Base-by-base conservation (phyloP, 2,888 invertebrate genomes). In the Cerceris ruficornis region DNA sequence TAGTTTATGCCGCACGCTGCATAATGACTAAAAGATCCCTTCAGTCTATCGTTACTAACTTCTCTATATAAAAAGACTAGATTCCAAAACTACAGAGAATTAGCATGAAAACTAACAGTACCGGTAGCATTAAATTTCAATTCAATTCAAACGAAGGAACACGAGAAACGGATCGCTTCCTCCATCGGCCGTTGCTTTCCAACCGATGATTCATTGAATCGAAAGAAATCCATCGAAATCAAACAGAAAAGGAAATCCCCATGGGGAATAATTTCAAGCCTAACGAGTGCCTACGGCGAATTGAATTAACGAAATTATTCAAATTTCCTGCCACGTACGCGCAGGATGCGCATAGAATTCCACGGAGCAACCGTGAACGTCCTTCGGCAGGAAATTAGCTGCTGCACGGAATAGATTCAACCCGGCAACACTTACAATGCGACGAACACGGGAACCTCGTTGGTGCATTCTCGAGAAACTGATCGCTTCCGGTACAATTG, bases 301-400 rank as follows among this genome's bases (percentile, higher is more conserved):
- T 75, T 62, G 66, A 64, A 75, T 79, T 60, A 55, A 61, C 49
- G 55, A 73, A 74, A 80, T 80, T 64, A 66, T 76, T 82, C 57
- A 73, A 74, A 74, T 62, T 79, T 76, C 68, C 68, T 74, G 69
- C 57, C 54, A 70, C 69, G 66, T 28, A 28, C 71, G 58, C 46
- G 66, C n/a, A 42, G 28, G 13, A 17, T 43, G 50, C 43, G 14
- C 14, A 14, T 61, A 28, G 7, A 57, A 50, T 62, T 43, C 2
- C 41, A n/a, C 14, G 28, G 52, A 65, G 61, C 28, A 43, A 43
- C 4, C 64, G 28, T 52, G 42, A 50, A 42, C 61, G 68, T 82
- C 58, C 61, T 66, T 73, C 28, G 68, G 54, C 52, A 69, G 69
- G 75, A 82, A 76, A 82, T 82, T 80, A 73, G 76, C 50, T 64